Base-by-base conservation (phyloP, 2,113 vertebrate genomes). In the Motacilla alba region DNA sequence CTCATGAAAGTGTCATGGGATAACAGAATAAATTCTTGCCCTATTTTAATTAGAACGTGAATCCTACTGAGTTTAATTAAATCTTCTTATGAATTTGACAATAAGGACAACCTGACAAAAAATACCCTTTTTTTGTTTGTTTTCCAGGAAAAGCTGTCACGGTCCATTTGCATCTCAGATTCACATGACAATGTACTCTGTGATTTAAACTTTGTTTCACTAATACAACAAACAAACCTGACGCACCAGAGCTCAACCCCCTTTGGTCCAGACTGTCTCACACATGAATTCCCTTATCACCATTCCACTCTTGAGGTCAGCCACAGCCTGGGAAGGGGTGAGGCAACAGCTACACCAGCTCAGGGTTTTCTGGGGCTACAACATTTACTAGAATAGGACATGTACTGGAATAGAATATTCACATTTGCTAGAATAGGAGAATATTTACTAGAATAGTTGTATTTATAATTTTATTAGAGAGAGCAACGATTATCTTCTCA, bases 21-120 rank as follows among this genome's bases (percentile, higher is more conserved):
- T 44, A 74, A 66, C 12, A 87, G 49, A 81, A 52, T 7, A 64
- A 63, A 56, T 58, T 39, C 55, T 62, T 82, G 12, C 26, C 24
- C 10, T 56, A 14, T 59, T 87, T 91, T 74, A 95, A 92, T 87
- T 83, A 92, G 68, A 73, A 63, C 0, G 13, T 33, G 41, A 74
- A 81, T 82, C 50, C 55, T 90, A 43, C 69, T 69, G 82, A 69
- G 82, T 74, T 93, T 92, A 81, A 92, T 95, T 92, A 92, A 82
- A 46, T 46, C 41, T 37, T 86, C 3, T 31, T 55, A 81, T 21
- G 78, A 81, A 66, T 58, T 58, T 74, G 50, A 74, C 37, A 81
- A 68, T 55, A 66, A 77, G 10, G 50, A 87, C 44, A 87, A 56
- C 18, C 30, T 7, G 7, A 31, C 37, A 49, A 21, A 82, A 85